Conservation (phyloP, 2,113 vertebrate genomes). For the Eonycteris spelaea region DNA sequence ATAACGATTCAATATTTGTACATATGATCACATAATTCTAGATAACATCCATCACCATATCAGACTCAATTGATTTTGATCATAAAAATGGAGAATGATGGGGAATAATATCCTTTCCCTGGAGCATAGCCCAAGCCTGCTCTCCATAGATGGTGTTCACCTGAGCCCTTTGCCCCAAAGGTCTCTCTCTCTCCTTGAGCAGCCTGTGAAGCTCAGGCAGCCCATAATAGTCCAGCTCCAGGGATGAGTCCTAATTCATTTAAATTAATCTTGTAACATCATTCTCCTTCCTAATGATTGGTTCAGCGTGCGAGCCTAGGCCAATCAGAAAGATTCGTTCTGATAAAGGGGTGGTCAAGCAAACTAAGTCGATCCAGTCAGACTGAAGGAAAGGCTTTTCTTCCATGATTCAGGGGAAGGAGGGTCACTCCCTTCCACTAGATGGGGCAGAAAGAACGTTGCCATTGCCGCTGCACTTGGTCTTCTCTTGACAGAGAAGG, state of each 20-base stretch:
- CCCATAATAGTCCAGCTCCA: neutral
- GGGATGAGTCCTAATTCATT: neutral
- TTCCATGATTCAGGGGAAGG: rapidly evolving
- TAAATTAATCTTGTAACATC: neutral
- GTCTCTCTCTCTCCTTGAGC: neutral
- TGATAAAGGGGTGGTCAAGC: neutral
- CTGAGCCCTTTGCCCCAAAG: neutral
- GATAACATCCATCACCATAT: neutral
- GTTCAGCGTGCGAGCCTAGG: neutral
- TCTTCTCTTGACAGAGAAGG: neutral
- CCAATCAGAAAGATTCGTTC: neutral
- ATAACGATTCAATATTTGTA: neutral
- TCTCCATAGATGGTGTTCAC: neutral
- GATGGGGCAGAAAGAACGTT: rapidly evolving
- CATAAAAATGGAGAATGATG: neutral
- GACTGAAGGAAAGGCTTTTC: neutral
- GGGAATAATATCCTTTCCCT: neutral
- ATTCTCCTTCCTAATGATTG: neutral
- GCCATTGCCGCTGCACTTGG: rapidly evolving
- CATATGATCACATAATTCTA: neutral
- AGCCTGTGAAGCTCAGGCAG: neutral
- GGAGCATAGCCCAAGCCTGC: too few species aligned
- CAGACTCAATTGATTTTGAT: neutral
- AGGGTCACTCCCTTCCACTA: rapidly evolving
- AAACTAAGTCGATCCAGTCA: neutral